Base-by-base conservation (phyloP, 2,888 invertebrate species). In the Xestia ashworthii region DNA sequence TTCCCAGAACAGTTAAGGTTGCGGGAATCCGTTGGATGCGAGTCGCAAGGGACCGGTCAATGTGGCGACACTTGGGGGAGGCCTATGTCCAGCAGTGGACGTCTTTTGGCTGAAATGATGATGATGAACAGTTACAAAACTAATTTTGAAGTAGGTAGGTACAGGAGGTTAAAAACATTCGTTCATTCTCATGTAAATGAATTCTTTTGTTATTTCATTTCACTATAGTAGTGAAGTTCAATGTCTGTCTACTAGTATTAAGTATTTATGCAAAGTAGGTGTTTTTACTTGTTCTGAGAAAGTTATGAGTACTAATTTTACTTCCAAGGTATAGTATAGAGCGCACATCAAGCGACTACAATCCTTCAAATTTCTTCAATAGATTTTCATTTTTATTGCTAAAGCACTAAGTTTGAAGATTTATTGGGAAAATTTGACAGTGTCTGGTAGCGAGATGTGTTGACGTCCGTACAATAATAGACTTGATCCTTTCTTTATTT, bases 151-250 rank as follows among this genome's bases (percentile, higher is more conserved):
- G n/a, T 19, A 11, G 8, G 25, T 46, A 41, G 8, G 25, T 46
- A 41, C 16, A 65, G 2, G 58, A 80, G 77, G 62, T 81, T 44
- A 76, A 25, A 48, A 19, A 67, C 58, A 64, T 41, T 25, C 5
- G 19, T 48, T 68, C 16, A 83, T 82, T 83, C 3, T 48, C 44
- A 58, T 83, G 74, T 44, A 53, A 83, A 82, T 83, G 1, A 46
- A 79, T 74, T 79, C 58, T 53, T 67, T 82, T 82, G 73, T 76
- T 65, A 46, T 50, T 60, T 22, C 66, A 9, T 86, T 83, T 76
- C 81, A 72, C 6, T 60, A 32, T 3, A 22, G 46, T 65, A 1
- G 60, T 38, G 25, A 44, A 58, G 41, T 75, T 78, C n/a, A 67
- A 8, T 44, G 38, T 46, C 12, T 50, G 44, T 38, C 5, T 25